These are phyloP conservation scores for Nebria brevicollis DNA, from an alignment of 2,888 invertebrate species.

Conservation along the genomic window DNA sequence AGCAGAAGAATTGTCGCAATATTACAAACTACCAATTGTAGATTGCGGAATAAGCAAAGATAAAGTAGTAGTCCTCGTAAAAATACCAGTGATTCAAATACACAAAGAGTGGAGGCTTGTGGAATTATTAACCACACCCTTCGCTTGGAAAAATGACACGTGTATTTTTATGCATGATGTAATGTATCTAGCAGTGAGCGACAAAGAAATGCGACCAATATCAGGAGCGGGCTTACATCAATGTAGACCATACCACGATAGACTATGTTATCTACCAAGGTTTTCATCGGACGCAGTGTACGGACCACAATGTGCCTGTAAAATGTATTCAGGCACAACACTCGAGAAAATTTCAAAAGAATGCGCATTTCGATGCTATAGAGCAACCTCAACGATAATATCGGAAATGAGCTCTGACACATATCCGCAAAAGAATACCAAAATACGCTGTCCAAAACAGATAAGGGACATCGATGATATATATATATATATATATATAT, in stretches of 20 bases:
- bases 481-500: too few species aligned
- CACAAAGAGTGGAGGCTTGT: too few species aligned
- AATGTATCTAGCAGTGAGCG: slow-evolving; percentile 37
- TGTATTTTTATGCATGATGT: slow-evolving; percentile 25
- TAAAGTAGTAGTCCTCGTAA: slow-evolving; percentile 6
- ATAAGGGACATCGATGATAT: too few species aligned
- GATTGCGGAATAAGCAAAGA: slow-evolving; percentile 19
- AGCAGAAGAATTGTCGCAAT: background rate
- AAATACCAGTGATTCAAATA: slow-evolving; percentile 4
- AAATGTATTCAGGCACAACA: slow-evolving; percentile 23
- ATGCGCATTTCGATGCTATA: too few species aligned
- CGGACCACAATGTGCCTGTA: slow-evolving; percentile 33
- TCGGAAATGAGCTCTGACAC: too few species aligned
- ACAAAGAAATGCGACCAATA: slow-evolving; percentile 20
- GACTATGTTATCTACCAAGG: slow-evolving; percentile 34
- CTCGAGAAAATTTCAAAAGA: background rate
- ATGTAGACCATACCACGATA: slow-evolving; percentile 33
- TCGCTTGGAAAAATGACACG: slow-evolving; percentile 34
- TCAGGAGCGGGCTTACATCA: slow-evolving; percentile 30
- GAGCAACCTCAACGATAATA: too few species aligned
- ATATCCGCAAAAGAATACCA: too few species aligned
- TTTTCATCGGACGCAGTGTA: slow-evolving; percentile 27
- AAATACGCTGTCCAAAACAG: too few species aligned
- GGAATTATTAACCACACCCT: slow-evolving; percentile 34
- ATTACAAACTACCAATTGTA: slow-evolving; percentile 27